Conservation (phyloP, 1,140 invertebrate species). For the Pogonognathellus flavescens region DNA sequence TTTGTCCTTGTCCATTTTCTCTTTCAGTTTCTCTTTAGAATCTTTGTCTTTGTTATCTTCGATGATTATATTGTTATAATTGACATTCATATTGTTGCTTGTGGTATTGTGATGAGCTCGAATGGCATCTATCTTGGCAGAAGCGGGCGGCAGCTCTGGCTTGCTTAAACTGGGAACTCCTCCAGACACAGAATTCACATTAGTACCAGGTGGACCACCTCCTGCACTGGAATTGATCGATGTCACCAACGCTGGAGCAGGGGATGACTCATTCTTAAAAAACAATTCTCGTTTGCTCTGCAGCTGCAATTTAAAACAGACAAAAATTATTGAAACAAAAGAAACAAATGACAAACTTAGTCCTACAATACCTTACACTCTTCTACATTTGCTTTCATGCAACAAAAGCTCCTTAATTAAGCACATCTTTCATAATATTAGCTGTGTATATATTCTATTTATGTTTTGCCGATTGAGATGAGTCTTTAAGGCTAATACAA, state of each 20-base stretch:
- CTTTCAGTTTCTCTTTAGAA: constrained; percentile 64
- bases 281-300: constrained; percentile 84
- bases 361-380: no score
- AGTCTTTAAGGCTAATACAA: no score
- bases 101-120: constrained; percentile 54
- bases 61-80: constrained; percentile 48
- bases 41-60: constrained; percentile 64
- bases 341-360: background rate
- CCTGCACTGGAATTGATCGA: constrained; percentile 68
- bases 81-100: constrained; percentile 51
- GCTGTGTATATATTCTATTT: no score
- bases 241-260: constrained; percentile 65
- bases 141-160: constrained; percentile 61
- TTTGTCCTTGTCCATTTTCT: constrained; percentile 70
- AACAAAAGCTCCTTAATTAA: no score
- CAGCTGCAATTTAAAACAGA: constrained; percentile 74
- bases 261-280: constrained; percentile 76
- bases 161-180: constrained; percentile 34
- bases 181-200: background rate
- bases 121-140: constrained; percentile 60
- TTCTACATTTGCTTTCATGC: no score
- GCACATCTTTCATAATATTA: no score
- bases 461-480: no score
- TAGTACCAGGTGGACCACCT: constrained; percentile 67
- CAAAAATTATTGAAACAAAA: constrained; percentile 7